Base-by-base conservation (phyloP, 2,888 invertebrate genomes). In the Apodemia zela region DNA sequence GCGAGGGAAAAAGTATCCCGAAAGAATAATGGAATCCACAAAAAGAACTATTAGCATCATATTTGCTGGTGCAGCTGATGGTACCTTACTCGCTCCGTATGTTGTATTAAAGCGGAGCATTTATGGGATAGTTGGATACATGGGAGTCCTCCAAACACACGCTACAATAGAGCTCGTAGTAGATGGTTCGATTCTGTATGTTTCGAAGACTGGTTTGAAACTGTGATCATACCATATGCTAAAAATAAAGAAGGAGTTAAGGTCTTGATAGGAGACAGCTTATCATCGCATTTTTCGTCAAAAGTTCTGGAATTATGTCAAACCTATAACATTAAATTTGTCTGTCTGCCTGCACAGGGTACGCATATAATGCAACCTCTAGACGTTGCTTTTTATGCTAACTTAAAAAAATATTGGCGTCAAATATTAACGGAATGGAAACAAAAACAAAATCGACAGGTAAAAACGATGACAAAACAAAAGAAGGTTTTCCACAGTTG, bases 341-440 rank as follows among this genome's bases (percentile, higher is more conserved):
- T 69, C 7, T 72, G 69, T 47, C 42, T 73, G 7, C 69, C 72
- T 15, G 59, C 70, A 15, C 69, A 64, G 2, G 67, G 71, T 5
- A 71, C 70, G 0, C 73, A 73, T 21, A n/a, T 71, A 0, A 66
- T 66, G 1, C 72, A 70, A 54, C 68, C 69, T 0, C 47, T 72
- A 3, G 72, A 69, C 25, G 68, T 71, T 0, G 68, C 69, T 4
- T 71, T 65, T 63, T 72, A 70, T 58, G 70, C 64, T 6, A 71
- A 68, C 10, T 62, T 70, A 33, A 72, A 71, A 63, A 66, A 59
- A 65, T 47, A 47, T 51, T 71, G 68, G 71, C 61, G 68, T 51
- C 65, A 66, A 67, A 69, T 68, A 6, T 33, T 33, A 7, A 7
- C 33, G 33, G 33, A 33, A 6, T 33, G 33, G 33, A 33, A 33